Base-by-base conservation (phyloP, 2,797 vertebrate species). In the Alcedo atthis region DNA sequence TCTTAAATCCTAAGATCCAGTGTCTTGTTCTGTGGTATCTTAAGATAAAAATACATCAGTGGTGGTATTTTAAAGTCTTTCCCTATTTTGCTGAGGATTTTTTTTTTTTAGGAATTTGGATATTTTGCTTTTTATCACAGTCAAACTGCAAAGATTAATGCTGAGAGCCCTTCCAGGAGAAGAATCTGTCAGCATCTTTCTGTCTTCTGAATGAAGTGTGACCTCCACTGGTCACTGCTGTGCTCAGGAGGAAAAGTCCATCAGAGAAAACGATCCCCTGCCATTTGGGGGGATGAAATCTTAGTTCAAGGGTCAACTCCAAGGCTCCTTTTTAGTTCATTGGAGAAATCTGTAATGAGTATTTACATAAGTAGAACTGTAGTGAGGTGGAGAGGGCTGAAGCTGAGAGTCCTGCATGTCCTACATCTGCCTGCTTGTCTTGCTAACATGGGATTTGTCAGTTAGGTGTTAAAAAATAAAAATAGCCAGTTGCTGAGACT, bases 61-160 rank as follows among this genome's bases (percentile, higher is more conserved):
- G 32, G 5, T 90, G 64, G 73, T 93, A 68, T 70, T 81, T 69
- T 62, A 48, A 81, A 79, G 67, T 73, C 49, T 43, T 67, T 61
- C 1, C 32, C 30, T 81, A 3, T 86, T 89, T 92, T 83, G 15
- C 12, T 62, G 51, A 81, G 54, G 71, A 64, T 75, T 86, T 81
- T 86, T 68, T 85, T 85, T 14, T 63, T 89, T 63, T 80, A 85
- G 33, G 64, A 84, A 93, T 92, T 81, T 61, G 12, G 81, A 40
- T 64, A 37, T 33, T 93, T 91, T 89, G 37, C 54, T 90, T 95
- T 63, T 92, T 89, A 74, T 58, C 59, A 33, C 62, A 67, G 79
- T 62, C 54, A 49, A 20, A 24, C 42, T 61, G 66, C 42, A 81
- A 58, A 80, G 59, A 51, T 87, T 85, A 37, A 59, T 66, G 25